Evolutionary conservation across 2,113 vertebrate species (phyloP).

Genomic region (Anseranas semipalmata): DNA sequence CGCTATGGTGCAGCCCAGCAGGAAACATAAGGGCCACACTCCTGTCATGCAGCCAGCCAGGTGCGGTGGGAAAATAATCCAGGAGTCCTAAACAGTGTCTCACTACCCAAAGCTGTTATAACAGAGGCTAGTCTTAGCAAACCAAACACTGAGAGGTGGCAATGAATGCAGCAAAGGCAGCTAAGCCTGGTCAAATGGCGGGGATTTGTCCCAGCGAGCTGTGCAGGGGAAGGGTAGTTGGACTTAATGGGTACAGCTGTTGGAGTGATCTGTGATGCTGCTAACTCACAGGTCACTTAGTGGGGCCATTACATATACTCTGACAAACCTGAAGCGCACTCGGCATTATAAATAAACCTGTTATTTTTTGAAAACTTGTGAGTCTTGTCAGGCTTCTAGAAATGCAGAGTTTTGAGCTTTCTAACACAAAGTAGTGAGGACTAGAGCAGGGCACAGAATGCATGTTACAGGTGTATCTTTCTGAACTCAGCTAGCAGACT

Average conservation of each 20-base stretch:
- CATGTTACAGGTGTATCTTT: not conserved
- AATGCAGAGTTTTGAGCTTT: not conserved
- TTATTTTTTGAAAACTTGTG: not conserved
- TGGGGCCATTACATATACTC: not conserved
- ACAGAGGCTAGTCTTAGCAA: not conserved
- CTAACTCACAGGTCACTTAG: not conserved
- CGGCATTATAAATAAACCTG: not conserved
- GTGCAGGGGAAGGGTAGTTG: not conserved
- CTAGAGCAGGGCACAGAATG: not conserved
- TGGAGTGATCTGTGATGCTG: not conserved
- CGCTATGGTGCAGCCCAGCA: not conserved
- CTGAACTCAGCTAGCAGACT: not conserved
- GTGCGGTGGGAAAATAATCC: fast-evolving
- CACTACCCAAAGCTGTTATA: not conserved
- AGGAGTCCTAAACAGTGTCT: not conserved
- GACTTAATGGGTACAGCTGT: not conserved
- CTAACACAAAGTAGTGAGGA: not conserved
- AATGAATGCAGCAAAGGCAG: not conserved
- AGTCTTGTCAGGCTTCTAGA: not conserved
- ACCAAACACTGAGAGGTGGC: not conserved
- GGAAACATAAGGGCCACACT: not conserved
- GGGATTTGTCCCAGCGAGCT: not conserved
- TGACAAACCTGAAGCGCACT: not conserved
- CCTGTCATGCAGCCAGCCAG: not conserved
- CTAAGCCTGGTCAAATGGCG: not conserved